These are phyloP conservation scores for Sogatella furcifera DNA, from an alignment of 1,140 invertebrate genomes.

Conservation along the genomic window DNA sequence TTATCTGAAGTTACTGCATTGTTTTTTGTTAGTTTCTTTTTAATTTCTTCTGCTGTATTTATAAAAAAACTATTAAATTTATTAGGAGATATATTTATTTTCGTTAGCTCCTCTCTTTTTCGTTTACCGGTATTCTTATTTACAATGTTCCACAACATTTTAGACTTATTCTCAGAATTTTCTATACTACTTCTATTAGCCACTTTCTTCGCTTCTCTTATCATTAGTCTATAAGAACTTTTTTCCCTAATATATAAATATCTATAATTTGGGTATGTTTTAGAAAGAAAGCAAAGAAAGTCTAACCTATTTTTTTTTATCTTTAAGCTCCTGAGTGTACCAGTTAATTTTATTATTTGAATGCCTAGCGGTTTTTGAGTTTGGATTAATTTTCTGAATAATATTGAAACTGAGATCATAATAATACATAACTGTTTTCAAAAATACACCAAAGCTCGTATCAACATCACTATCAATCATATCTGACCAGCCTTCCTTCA, in stretches of 20 bases:
- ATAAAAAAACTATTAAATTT: slow-evolving; percentile 10
- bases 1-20: slow-evolving; percentile 2
- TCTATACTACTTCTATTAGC: slow-evolving; percentile 1
- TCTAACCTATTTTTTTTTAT: neutral
- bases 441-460: no score
- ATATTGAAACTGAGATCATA: no score
- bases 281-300: neutral
- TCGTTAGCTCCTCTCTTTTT: no score
- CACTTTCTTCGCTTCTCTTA: neutral
- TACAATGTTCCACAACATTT: slow-evolving; percentile 1
- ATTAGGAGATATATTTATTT: neutral
- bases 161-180: slow-evolving; percentile 1
- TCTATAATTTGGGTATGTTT: neutral
- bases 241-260: neutral
- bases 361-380: no score
- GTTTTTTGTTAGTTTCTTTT: slow-evolving; percentile 11
- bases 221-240: neutral
- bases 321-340: no score
- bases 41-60: slow-evolving; percentile 12
- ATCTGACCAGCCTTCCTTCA: no score
- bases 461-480: no score
- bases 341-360: no score
- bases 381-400: no score
- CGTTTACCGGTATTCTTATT: neutral
- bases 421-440: no score